These are phyloP conservation scores for Smutsia temminckii DNA, from an alignment of 2,797 vertebrate genomes.

Conservation along the genomic window DNA sequence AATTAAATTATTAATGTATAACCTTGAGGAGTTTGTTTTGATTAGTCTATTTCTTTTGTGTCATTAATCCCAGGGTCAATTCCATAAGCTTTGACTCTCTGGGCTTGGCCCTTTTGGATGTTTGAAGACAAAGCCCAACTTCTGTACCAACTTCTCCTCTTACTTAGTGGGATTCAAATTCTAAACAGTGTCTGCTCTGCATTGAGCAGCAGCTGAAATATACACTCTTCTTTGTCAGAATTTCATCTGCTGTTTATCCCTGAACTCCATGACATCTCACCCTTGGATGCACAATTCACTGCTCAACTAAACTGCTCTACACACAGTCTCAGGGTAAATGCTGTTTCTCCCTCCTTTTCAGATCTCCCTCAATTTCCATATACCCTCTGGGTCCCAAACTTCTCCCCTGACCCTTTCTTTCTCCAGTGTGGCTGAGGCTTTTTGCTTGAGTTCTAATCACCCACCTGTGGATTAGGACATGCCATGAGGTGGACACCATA, in stretches of 20 bases:
- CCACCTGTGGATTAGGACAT: accelerated
- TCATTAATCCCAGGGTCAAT: not conserved
- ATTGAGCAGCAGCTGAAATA: not conserved
- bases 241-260: not conserved
- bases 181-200: not conserved
- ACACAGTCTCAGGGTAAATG: not conserved
- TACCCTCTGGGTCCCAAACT: not conserved
- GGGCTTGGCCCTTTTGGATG: not conserved
- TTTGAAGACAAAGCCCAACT: not conserved
- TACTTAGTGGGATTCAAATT: not conserved
- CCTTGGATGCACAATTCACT: too few species aligned
- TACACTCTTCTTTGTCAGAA: not conserved
- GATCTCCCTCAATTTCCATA: not conserved
- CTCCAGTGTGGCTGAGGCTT: not conserved
- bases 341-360: not conserved
- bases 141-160: not conserved
- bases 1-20: not conserved
- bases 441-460: not conserved
- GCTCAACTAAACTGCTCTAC: not conserved
- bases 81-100: not conserved
- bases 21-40: not conserved
- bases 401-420: not conserved
- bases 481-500: not conserved
- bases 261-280: not conserved
- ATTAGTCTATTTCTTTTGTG: not conserved